Conservation (phyloP, 2,797 vertebrate genomes). For the Thripadectes ignobilis region DNA sequence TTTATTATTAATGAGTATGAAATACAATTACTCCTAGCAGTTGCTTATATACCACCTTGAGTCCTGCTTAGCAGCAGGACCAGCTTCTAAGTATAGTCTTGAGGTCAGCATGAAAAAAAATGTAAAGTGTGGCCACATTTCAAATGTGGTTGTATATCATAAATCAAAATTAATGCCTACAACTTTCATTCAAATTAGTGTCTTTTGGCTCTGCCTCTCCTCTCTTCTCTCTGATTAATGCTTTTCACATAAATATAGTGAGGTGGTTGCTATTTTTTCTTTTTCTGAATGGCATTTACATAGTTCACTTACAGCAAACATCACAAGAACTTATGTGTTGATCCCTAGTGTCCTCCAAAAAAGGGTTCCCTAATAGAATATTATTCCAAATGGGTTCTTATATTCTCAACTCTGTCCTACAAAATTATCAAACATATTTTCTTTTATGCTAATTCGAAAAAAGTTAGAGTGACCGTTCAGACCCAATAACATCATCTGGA, state of each 20-base stretch:
- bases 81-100: neutral
- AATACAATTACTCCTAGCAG: neutral
- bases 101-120: slow-evolving; percentile 5
- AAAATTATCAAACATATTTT: slow-evolving; percentile 17
- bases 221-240: neutral
- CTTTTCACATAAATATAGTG: neutral
- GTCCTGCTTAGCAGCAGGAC: neutral
- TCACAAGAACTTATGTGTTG: neutral
- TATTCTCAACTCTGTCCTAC: neutral
- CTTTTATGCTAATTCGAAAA: neutral
- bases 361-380: neutral
- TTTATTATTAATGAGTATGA: neutral
- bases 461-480: neutral
- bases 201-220: neutral
- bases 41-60: neutral
- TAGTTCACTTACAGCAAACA: neutral
- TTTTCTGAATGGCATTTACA: neutral
- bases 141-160: neutral
- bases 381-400: neutral
- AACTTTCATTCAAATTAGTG: neutral
- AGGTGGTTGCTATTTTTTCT: neutral
- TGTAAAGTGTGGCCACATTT: neutral
- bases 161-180: slow-evolving; percentile 10
- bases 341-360: neutral
- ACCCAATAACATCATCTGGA: neutral